phyloP scores from a whole-genome alignment of 2,888 invertebrate species.

The Drosophila merina region DNA sequence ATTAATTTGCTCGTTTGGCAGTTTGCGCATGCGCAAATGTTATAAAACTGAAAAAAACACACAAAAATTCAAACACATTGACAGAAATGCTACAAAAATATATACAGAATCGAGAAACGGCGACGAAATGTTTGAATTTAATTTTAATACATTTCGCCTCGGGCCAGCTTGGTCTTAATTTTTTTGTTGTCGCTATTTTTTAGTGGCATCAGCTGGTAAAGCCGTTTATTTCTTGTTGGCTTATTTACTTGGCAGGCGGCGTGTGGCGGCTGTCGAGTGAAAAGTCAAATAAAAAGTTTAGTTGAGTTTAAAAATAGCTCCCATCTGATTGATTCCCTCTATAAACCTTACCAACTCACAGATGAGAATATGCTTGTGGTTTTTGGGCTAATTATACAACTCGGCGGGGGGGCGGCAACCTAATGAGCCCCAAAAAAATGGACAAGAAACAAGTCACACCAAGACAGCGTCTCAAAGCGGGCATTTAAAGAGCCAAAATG shows the following conservation, averaged over 20 bases:
- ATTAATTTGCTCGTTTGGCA: slow-evolving; percentile 77
- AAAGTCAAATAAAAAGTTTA: slow-evolving; percentile 52
- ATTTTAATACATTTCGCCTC: slow-evolving; percentile 66
- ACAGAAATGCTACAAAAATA: slow-evolving; percentile 11
- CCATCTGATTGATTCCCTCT: slow-evolving; percentile 62
- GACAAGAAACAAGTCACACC: slow-evolving; percentile 13
- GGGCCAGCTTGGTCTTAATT: slow-evolving; percentile 37
- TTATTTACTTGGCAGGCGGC: slow-evolving; percentile 34
- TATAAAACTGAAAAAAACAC: slow-evolving; percentile 62
- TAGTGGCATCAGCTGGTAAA: slow-evolving; percentile 22
- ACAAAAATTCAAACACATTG: slow-evolving; percentile 34
- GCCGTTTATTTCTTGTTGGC: slow-evolving; percentile 36
- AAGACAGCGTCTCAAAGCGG: slow-evolving; percentile 32
- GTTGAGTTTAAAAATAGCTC: slow-evolving; percentile 69
- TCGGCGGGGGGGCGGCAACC: slow-evolving; percentile 54
- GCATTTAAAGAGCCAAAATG: slow-evolving; percentile 44
- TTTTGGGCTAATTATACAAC: slow-evolving; percentile 63
- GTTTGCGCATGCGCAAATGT: slow-evolving; percentile 80
- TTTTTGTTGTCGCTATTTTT: slow-evolving; percentile 6
- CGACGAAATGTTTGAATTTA: slow-evolving; percentile 69
- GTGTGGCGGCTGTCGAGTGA: slow-evolving; percentile 75
- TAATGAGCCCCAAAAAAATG: slow-evolving; percentile 58
- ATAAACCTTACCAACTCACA: slow-evolving; percentile 11
- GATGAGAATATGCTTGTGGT: slow-evolving; percentile 16
- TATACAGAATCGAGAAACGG: slow-evolving; percentile 26